phyloP scores from a whole-genome alignment of 1,140 invertebrate species.

The Chrysoperla carnea region DNA sequence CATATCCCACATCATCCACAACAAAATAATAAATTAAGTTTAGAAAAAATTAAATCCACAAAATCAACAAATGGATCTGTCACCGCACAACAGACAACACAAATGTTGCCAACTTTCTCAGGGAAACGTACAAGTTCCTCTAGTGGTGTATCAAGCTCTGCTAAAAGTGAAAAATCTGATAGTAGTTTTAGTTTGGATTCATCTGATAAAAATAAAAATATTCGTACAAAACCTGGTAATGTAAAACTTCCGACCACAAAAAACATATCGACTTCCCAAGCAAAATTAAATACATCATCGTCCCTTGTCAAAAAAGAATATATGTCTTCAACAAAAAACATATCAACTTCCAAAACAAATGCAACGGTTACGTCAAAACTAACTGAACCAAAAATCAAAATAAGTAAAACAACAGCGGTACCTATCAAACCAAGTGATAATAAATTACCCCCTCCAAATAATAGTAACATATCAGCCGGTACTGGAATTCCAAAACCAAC shows the following conservation, averaged over 20 bases:
- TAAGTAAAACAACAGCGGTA: slow-evolving; percentile 5
- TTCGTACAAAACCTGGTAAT: too few species aligned
- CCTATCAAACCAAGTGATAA: slow-evolving; percentile 1
- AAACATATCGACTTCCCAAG: too few species aligned
- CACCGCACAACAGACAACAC: slow-evolving; percentile 24
- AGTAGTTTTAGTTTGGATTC: slow-evolving; percentile 35
- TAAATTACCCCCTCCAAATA: slow-evolving; percentile 1
- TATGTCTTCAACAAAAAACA: too few species aligned
- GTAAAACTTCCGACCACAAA: too few species aligned
- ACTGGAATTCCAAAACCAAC: slow-evolving; percentile 80
- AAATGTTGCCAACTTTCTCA: slow-evolving; percentile 33
- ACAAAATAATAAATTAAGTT: slow-evolving; percentile 1
- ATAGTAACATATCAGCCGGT: slow-evolving; percentile 15
- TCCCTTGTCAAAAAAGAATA: too few species aligned
- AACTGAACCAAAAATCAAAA: slow-evolving; percentile 17
- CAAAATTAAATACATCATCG: too few species aligned
- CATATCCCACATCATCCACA: slow-evolving; percentile 13
- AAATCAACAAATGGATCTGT: slow-evolving; percentile 1
- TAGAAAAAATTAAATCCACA: background rate
- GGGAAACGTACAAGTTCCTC: slow-evolving; percentile 74
- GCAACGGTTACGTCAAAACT: slow-evolving; percentile 11
- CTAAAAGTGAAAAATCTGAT: slow-evolving; percentile 68
- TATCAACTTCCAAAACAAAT: too few species aligned
- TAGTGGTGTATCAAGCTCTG: slow-evolving; percentile 76
- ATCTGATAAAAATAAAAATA: background rate